Conservation (phyloP, 2,797 vertebrate genomes). For the Crocodylus rhombifer region DNA sequence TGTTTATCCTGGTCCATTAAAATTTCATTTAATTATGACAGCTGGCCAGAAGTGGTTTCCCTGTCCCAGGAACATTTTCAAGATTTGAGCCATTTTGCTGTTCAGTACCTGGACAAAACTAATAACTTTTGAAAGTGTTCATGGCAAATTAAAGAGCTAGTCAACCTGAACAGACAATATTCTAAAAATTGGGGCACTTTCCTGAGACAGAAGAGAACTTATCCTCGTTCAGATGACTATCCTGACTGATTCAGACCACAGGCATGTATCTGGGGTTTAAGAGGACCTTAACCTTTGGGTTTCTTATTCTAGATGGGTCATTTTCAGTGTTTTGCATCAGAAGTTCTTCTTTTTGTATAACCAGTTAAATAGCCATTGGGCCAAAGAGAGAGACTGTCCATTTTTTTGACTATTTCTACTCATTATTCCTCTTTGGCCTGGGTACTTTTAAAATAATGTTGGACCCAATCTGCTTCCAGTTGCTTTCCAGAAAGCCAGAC, state of each 20-base stretch:
- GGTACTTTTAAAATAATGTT: not conserved
- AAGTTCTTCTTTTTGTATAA: not conserved
- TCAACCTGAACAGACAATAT: too few species aligned
- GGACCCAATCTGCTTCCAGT: not conserved
- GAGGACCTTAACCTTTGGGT: not conserved
- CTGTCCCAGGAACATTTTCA: not conserved
- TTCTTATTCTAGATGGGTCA: not conserved
- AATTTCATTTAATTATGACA: slow-evolving; percentile 7
- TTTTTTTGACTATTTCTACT: too few species aligned
- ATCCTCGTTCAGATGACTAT: not conserved
- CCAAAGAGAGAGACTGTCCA: not conserved
- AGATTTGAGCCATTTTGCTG: too few species aligned
- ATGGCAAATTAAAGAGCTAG: too few species aligned
- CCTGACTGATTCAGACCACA: not conserved
- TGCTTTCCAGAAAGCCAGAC: not conserved
- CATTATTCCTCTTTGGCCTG: not conserved
- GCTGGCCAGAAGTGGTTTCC: not conserved
- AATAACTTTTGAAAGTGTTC: not conserved
- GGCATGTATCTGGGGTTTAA: not conserved
- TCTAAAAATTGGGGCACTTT: too few species aligned
- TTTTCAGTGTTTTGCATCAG: not conserved
- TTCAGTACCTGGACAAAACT: not conserved
- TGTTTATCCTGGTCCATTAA: not conserved
- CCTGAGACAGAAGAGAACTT: too few species aligned
- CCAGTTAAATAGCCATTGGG: not conserved